These are phyloP conservation scores for Desoria tigrina DNA, from an alignment of 2,888 invertebrate genomes.

Conservation along the genomic window DNA sequence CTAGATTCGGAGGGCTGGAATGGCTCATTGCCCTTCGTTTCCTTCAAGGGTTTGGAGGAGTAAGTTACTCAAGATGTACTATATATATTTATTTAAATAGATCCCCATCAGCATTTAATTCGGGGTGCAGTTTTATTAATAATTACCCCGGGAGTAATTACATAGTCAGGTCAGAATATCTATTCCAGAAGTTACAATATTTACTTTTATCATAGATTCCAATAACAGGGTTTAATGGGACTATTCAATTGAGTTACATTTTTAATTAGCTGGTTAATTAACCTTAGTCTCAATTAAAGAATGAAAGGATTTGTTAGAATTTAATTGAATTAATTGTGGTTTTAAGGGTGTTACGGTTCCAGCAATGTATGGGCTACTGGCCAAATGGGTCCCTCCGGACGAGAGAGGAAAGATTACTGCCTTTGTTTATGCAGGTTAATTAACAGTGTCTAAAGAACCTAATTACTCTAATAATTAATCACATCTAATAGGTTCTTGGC, in stretches of 20 bases:
- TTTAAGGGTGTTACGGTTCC: conserved; percentile 20
- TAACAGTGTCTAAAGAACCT: no score
- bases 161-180: no score
- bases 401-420: conserved; percentile 88
- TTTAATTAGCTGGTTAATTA: no score
- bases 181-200: no score
- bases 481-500: no score
- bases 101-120: background rate
- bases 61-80: conserved; percentile 1
- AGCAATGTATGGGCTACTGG: conserved; percentile 86
- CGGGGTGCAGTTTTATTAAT: no score
- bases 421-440: conserved; percentile 73
- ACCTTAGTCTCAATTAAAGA: no score
- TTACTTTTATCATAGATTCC: no score
- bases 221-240: no score
- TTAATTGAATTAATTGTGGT: background rate
- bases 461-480: no score
- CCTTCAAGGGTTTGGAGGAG: conserved; percentile 49
- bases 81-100: background rate
- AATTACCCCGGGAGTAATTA: no score
- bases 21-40: conserved; percentile 40
- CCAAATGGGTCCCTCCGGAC: conserved; percentile 87
- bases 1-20: conserved; percentile 26
- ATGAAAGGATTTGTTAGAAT: background rate
- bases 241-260: no score